Evolutionary conservation across 2,113 vertebrate species (phyloP), one percentile per base, ranked within the genome.

Genomic region (Thalassoma bifasciatum): DNA sequence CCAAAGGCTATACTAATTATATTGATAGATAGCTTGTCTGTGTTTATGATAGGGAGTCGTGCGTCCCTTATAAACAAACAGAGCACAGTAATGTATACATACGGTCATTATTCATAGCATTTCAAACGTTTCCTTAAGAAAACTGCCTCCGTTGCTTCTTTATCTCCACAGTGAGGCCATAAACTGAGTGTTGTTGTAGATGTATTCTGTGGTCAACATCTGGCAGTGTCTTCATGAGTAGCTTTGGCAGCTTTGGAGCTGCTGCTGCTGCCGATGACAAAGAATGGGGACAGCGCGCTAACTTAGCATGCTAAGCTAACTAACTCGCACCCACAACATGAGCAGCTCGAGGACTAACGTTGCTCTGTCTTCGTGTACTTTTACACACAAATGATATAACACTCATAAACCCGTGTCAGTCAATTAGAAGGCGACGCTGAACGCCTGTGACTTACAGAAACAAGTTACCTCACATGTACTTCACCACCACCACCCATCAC

Each of bases 271-370:
- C 70, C 59, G 37, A 75, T 82, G 81, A 90, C 86, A 89, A 89
- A 90, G 75, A 91, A 72, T 77, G 64, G 58, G 56, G 53, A 59
- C 67, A 74, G 49, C 62, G 81, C 66, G 76, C 72, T 80, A 22
- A 58, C 76, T 77, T 92, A 92, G 88, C 89, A 83, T 83, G 91
- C 88, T 92, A 91, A 68, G 80, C 82, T 90, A 88, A 38, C 81
- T 65, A 70, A 80, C 76, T 80, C 68, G 62, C 74, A 81, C 72
- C 62, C 83, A 82, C 87, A 89, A 83, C 77, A 87, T 1, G 26
- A 47, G 40, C 14, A 49, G 49, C 10, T 19, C 3, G 26, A 0
- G 56, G 70, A 75, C 66, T 54, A 61, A 34, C 4, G 10, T 54
- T 66, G 10, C 34, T 21, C 1, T 49, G 30, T 67, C n/a, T 64